phyloP scores from a whole-genome alignment of 1,140 invertebrate genomes.

The Fragariocoptes setiger region DNA sequence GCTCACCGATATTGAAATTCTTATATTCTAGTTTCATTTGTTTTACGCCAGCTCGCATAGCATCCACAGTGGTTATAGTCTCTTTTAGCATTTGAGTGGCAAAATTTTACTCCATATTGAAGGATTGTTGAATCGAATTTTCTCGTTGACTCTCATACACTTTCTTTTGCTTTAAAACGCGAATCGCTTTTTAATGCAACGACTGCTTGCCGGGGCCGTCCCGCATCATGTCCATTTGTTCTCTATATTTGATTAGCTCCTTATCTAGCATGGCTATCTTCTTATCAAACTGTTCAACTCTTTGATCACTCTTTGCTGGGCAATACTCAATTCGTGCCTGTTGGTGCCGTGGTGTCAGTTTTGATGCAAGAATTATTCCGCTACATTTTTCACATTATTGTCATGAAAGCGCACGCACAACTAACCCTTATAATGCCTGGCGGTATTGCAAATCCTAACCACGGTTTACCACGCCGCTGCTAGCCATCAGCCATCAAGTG shows the following conservation, averaged over 20 bases:
- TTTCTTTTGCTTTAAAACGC: conserved; percentile 85
- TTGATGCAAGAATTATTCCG: conserved; percentile 32
- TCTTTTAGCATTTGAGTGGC: conserved; percentile 93
- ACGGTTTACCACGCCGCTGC: conserved; percentile 8
- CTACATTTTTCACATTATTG: conserved; percentile 18
- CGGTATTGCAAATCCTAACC: background rate
- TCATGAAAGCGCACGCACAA: background rate
- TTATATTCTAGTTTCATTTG: conserved; percentile 98
- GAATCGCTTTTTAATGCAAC: conserved; percentile 69
- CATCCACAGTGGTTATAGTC: conserved; percentile 70
- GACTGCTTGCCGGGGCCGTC: conserved; percentile 86
- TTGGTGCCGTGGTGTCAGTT: conserved; percentile 64
- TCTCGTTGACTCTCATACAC: conserved; percentile 84
- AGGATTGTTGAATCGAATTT: conserved; percentile 68
- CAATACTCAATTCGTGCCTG: conserved; percentile 50
- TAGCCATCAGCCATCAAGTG: background rate
- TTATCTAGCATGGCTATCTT: conserved; percentile 66
- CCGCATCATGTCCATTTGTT: conserved; percentile 97
- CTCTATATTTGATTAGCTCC: conserved; percentile 86
- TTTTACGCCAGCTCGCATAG: conserved; percentile 88
- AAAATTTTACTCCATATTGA: conserved; percentile 99
- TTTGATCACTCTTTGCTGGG: conserved; percentile 64
- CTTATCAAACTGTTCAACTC: conserved; percentile 75
- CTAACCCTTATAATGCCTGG: background rate
- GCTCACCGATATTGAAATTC: conserved; percentile 90